A percentile compares a stretch with the other conserved stretches of the same genome.
These are phyloP conservation scores for Oxyruncus cristatus DNA, from an alignment of 2,113 vertebrate genomes.

Conservation along the genomic window DNA sequence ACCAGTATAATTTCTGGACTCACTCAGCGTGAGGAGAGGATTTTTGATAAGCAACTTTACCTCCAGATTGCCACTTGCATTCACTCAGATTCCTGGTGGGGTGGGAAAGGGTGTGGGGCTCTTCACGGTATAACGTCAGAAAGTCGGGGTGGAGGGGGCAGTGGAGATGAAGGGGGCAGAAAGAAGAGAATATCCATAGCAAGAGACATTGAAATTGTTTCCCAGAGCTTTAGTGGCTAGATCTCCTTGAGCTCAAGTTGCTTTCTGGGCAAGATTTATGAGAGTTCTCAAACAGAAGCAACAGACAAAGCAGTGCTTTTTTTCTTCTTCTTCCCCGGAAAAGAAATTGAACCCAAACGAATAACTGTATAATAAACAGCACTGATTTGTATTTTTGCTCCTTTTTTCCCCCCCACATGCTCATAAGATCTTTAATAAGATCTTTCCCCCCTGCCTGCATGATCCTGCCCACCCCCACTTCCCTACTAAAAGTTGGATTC, in stretches of 20 bases:
- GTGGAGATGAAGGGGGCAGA: not conserved
- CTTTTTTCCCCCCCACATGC: not conserved
- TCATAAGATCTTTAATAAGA: not conserved
- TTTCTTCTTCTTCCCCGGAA: not conserved
- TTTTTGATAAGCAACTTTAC: constrained; percentile 54
- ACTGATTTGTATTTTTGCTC: not conserved
- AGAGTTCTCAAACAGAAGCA: constrained; percentile 72
- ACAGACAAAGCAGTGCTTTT: constrained; percentile 57
- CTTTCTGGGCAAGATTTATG: constrained; percentile 69
- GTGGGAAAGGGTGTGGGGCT: constrained; percentile 66
- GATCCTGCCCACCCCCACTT: not conserved
- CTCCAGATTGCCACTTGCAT: constrained; percentile 22
- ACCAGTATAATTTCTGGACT: constrained; percentile 7
- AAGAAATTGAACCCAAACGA: constrained; percentile 61
- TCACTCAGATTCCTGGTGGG: constrained; percentile 31
- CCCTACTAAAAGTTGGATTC: constrained; percentile 61
- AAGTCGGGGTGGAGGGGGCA: constrained; percentile 24
- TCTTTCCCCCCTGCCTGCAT: not conserved
- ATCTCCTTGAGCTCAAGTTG: constrained; percentile 53
- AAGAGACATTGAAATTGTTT: constrained; percentile 1
- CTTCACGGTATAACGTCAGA: constrained; percentile 11
- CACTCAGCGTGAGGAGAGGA: not conserved
- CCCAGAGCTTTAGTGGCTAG: constrained; percentile 2
- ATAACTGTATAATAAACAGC: not conserved
- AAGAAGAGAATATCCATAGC: constrained; percentile 45